phyloP scores from a whole-genome alignment of 1,140 invertebrate genomes.

The Pteromalus puparum region DNA sequence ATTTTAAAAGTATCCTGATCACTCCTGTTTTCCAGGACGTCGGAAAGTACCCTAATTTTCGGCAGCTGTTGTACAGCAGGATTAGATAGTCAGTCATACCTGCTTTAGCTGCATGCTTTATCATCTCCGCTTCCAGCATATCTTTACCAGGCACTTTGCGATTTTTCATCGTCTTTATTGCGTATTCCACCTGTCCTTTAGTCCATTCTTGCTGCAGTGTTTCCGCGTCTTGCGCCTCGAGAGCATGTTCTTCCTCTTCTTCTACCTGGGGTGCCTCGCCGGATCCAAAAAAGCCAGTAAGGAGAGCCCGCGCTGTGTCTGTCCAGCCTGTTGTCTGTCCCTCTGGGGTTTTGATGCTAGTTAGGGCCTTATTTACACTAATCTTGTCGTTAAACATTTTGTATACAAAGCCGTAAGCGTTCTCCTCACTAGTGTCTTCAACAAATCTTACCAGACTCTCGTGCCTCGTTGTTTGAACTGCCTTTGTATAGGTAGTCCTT shows the following conservation, averaged over 20 bases:
- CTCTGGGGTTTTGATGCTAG: not conserved
- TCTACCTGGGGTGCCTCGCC: too few species aligned
- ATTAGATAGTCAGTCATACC: conserved; percentile 9
- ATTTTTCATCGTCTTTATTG: not conserved
- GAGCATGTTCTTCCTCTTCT: too few species aligned
- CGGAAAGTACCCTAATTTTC: conserved; percentile 47
- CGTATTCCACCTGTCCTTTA: not conserved
- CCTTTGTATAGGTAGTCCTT: not conserved
- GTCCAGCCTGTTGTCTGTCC: not conserved
- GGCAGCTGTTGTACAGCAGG: conserved; percentile 52
- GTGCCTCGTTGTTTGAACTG: not conserved
- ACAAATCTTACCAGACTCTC: not conserved
- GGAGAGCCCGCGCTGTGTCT: not conserved
- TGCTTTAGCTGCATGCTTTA: too few species aligned
- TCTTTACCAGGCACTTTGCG: not conserved
- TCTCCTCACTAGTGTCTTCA: not conserved
- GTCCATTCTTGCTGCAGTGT: too few species aligned
- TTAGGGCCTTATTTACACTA: not conserved
- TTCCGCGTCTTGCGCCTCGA: not conserved
- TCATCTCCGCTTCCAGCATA: too few species aligned
- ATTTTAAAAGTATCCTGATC: conserved; percentile 54
- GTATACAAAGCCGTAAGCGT: not conserved
- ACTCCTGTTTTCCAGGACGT: conserved; percentile 54
- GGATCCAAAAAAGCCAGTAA: not conserved
- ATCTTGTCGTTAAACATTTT: not conserved